Percentiles rank a stretch among this genome's conserved stretches.
Conservation (phyloP, 2,797 vertebrate genomes). For the Sebastes jordani region DNA sequence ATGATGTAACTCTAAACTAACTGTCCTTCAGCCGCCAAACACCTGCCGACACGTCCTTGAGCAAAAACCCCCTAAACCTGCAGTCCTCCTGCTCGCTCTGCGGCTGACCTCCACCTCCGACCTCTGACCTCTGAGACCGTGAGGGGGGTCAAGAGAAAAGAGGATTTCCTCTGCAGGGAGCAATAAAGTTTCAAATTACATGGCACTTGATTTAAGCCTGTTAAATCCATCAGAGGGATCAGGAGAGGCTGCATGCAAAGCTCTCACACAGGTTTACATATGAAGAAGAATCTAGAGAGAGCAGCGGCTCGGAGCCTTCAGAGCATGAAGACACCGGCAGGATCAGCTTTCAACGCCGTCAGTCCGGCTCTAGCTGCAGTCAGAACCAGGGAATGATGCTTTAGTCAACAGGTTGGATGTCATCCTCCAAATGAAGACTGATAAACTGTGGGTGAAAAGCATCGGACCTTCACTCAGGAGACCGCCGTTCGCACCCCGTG, state of each 20-base stretch:
- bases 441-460: not conserved
- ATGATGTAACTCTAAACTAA: not conserved
- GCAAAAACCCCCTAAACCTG: not conserved
- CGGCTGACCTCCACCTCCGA: constrained; percentile 24
- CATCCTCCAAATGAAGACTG: not conserved
- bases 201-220: constrained; percentile 57
- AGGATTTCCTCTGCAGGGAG: constrained; percentile 46
- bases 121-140: not conserved
- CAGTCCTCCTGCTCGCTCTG: not conserved
- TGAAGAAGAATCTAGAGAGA: not conserved
- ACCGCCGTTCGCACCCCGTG: too few species aligned
- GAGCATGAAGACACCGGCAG: not conserved
- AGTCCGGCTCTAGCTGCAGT: not conserved
- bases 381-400: not conserved
- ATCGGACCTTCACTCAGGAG: too few species aligned
- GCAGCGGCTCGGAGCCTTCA: not conserved
- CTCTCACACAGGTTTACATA: constrained; percentile 32
- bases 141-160: constrained; percentile 18
- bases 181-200: constrained; percentile 54
- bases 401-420: not conserved
- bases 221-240: constrained; percentile 58
- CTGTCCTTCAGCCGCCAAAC: not conserved
- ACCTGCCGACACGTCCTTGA: not conserved
- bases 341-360: not conserved
- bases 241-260: constrained; percentile 23